phyloP scores from a whole-genome alignment of 2,113 vertebrate genomes.

The Xiphias gladius region DNA sequence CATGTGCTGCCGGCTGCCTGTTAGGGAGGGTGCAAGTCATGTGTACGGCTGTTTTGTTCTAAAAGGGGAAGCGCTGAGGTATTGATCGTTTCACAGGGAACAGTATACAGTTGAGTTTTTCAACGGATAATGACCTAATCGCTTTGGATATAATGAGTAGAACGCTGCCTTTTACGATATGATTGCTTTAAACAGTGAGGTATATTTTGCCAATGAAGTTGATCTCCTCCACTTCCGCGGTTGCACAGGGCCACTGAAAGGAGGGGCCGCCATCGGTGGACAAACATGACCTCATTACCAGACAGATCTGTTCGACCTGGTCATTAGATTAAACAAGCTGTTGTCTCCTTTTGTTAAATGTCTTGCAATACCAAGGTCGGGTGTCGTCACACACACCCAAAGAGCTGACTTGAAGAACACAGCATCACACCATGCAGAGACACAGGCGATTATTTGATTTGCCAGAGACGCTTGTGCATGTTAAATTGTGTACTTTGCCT shows the following conservation, averaged over 20 bases:
- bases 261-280: slow-evolving; percentile 16
- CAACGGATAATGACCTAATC: not conserved
- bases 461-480: slow-evolving; percentile 17
- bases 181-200: slow-evolving; percentile 20
- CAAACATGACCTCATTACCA: slow-evolving; percentile 66
- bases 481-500: slow-evolving; percentile 30
- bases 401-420: slow-evolving; percentile 18
- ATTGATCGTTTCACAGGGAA: slow-evolving; percentile 19
- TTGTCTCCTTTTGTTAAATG: slow-evolving; percentile 61
- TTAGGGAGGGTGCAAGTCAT: not conserved
- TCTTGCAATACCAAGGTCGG: slow-evolving; percentile 47
- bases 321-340: slow-evolving; percentile 70
- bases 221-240: slow-evolving; percentile 25
- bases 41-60: slow-evolving; percentile 7
- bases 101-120: slow-evolving; percentile 10
- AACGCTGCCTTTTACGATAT: slow-evolving; percentile 9
- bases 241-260: slow-evolving; percentile 22
- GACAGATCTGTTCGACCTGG: slow-evolving; percentile 54
- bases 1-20: slow-evolving; percentile 8
- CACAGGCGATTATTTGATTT: slow-evolving; percentile 24
- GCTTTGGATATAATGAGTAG: not conserved
- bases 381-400: slow-evolving; percentile 18
- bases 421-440: slow-evolving; percentile 1
- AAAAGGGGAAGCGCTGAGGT: slow-evolving; percentile 17
- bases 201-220: slow-evolving; percentile 34